Evolutionary conservation across 2,888 invertebrate species (phyloP), one percentile per base, ranked within the genome.

Genomic region (Girardia tigrina): DNA sequence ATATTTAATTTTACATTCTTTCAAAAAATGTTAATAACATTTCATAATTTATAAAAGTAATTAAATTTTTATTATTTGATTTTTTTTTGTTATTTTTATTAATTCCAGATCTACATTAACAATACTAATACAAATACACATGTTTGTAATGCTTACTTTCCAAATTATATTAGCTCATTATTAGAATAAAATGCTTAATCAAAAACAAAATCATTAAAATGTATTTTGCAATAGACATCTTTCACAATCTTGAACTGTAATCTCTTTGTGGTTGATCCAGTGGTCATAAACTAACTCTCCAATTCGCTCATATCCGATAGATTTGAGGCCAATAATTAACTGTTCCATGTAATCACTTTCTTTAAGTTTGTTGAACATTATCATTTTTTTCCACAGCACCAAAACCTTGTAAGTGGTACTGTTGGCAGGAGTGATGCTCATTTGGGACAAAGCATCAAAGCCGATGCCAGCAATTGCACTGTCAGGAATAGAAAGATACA

Each of bases 371-470:
- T 56, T 56, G n/a, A 20, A 56, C 8, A 56, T 6, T 8, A 56
- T 56, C 56, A 56, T 56, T 16, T 56, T 56, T 56, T 56, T 56
- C 56, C 56, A 56, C n/a, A 56, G 23, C 4, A 56, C 4, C 56
- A 56, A 56, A 56, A 56, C 23, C 23, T 56, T 56, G 23, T 56
- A 56, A 12, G 56, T 56, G 6, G 56, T 56, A n/a, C 23, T 56
- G n/a, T 56, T 56, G n/a, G 56, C 4, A 6, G 20, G 20, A n/a
- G n/a, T 56, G 20, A 56, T 56, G 4, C 20, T 8, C 56, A 56
- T 56, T 56, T 56, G 56, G 6, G 56, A 56, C 23, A 56, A n/a
- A 56, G 56, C 56, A 56, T 56, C 56, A n/a, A 56, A 56, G n/a
- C 56, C 56, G 23, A 56, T 56, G 56, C 56, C 56, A 56, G 56